phyloP scores from a whole-genome alignment of 2,797 vertebrate species.

The Allobates femoralis region DNA sequence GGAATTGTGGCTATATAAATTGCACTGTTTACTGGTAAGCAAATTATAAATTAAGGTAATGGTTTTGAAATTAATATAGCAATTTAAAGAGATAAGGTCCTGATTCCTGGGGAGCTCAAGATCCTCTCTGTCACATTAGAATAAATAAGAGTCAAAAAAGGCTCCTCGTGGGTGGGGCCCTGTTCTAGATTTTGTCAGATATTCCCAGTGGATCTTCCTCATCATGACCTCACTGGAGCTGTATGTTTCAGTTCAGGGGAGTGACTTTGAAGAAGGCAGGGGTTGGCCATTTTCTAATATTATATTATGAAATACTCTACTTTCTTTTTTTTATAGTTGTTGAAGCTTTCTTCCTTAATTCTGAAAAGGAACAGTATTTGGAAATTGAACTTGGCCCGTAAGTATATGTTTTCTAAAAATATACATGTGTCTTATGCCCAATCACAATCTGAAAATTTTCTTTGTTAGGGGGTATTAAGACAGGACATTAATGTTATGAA shows the following conservation, averaged over 20 bases:
- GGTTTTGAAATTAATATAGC: too few species aligned
- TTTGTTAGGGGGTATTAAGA: neutral
- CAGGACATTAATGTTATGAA: neutral
- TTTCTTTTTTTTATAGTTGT: constrained; percentile 79
- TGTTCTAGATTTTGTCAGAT: too few species aligned
- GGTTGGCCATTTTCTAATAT: neutral
- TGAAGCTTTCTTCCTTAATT: constrained; percentile 92
- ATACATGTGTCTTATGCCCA: neutral
- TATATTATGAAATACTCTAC: neutral
- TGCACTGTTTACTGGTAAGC: neutral
- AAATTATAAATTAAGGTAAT: too few species aligned
- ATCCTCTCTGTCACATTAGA: too few species aligned
- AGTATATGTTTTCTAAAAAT: constrained; percentile 71
- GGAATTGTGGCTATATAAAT: neutral
- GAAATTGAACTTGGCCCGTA: constrained; percentile 95
- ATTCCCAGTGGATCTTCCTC: neutral
- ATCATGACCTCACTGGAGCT: neutral
- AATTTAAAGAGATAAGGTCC: too few species aligned
- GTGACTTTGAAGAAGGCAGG: too few species aligned
- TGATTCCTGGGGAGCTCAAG: too few species aligned
- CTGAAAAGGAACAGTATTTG: constrained; percentile 83
- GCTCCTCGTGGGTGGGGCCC: too few species aligned
- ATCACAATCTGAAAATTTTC: neutral
- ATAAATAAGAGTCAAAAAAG: too few species aligned
- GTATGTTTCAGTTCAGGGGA: neutral